Evolutionary conservation across 2,113 vertebrate species (phyloP), one percentile per base, ranked within the genome.

Genomic region (Tenrec ecaudatus): DNA sequence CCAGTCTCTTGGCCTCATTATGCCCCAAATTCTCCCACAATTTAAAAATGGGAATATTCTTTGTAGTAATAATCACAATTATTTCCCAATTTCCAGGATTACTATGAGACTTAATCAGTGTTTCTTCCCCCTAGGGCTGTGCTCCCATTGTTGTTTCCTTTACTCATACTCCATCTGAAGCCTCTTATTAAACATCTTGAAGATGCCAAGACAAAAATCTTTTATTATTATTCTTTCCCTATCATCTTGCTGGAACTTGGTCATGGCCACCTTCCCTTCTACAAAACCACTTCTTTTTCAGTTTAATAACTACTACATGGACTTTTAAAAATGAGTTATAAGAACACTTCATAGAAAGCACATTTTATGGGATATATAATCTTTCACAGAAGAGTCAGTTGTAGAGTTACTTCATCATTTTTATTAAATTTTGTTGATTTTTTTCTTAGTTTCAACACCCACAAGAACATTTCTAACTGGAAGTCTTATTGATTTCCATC

Each of bases 1-100:
- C 23, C 22, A 82, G 17, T 57, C 38, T 88, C 38, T 33, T 81
- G 5, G 22, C 6, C 6, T 94, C 78, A 69, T 93, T 53, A 53
- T 62, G 78, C 77, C 36, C 86, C 80, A 53, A 66, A 53, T 86
- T 87, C 58, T 43, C 27, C n/a, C 0, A 29, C 53, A 38, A 60
- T 82, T 78, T 43, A 91, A 69, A 73, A 92, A 38, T 36, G 60
- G 47, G 57, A 3, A 29, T 47, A 78, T 19, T 76, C 69, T 89
- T 83, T 43, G 17, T 36, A 73, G 58, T 53, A 53, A 53, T 14
- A 53, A 53, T 53, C 47, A 53, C 47, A 64, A 64, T 25, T 9
- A 75, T 77, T 77, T 91, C 89, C 62, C 82, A 47, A 86, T 81
- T 94, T 93, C 53, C 27, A 90, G 66, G 53, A 88, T 78, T 71